phyloP scores from a whole-genome alignment of 1,140 invertebrate species.

The Drosophila mauritiana region DNA sequence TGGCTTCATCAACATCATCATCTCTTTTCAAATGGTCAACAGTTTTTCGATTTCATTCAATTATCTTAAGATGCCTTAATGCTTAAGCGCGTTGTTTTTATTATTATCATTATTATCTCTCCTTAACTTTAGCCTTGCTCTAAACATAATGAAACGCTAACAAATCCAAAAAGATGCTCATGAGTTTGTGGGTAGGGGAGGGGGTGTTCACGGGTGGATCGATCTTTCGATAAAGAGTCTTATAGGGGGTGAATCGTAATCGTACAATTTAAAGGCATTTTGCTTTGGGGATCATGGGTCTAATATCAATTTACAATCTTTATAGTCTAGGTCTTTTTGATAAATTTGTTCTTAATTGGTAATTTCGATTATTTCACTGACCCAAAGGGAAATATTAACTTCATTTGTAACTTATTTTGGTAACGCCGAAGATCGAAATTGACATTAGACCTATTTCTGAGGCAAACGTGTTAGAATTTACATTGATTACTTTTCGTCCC shows the following conservation, averaged over 20 bases:
- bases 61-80: conserved; percentile 43
- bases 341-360: conserved; percentile 6
- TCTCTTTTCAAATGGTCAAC: conserved; percentile 69
- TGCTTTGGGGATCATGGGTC: not conserved
- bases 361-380: conserved; percentile 18
- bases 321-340: conserved; percentile 22
- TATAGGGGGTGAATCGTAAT: conserved; percentile 9
- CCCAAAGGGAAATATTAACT: not conserved
- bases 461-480: conserved; percentile 16
- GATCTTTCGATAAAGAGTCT: conserved; percentile 5
- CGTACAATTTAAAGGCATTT: conserved; percentile 10
- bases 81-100: conserved; percentile 24
- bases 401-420: not conserved
- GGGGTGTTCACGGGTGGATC: conserved; percentile 10
- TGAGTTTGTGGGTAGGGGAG: not conserved
- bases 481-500: conserved; percentile 20
- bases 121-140: conserved; percentile 49
- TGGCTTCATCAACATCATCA: conserved; percentile 47
- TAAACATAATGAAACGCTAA: conserved; percentile 54
- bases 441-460: conserved; percentile 10
- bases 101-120: conserved; percentile 42
- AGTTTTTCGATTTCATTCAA: conserved; percentile 48
- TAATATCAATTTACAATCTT: conserved; percentile 30
- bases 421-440: not conserved
- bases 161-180: conserved; percentile 61